Evolutionary conservation across 1,140 invertebrate species (phyloP).

Genomic region (Triops longicaudatus): DNA sequence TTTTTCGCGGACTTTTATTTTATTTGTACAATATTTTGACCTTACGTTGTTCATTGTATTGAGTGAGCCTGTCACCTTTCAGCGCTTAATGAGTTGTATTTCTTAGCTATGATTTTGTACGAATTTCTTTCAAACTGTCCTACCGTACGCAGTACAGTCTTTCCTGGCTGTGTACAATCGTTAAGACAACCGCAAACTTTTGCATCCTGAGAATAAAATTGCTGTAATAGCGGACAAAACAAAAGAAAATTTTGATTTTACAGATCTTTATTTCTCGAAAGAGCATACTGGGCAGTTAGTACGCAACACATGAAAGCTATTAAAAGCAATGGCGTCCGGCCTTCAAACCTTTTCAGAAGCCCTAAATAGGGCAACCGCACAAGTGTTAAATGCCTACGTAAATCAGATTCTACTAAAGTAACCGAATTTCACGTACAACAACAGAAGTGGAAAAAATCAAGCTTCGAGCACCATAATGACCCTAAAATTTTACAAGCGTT

Average conservation of each 20-base stretch:
- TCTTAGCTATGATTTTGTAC: no score
- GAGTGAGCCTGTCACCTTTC: no score
- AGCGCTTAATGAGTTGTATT: no score
- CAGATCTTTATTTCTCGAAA: constrained; percentile 15
- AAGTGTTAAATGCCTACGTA: neutral
- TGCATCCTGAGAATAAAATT: no score
- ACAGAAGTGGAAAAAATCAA: neutral
- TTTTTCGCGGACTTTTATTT: no score
- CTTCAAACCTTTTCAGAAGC: neutral
- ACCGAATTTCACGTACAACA: neutral
- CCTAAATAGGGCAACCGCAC: no score
- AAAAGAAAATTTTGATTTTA: neutral
- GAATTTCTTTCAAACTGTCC: no score
- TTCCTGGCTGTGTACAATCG: no score
- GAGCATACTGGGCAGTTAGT: constrained; percentile 7
- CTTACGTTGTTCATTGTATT: no score
- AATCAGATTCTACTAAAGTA: neutral
- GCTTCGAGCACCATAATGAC: neutral
- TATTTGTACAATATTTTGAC: no score
- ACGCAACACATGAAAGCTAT: neutral
- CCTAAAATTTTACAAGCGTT: neutral
- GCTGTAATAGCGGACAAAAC: neutral
- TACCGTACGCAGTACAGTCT: no score
- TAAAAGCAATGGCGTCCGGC: neutral
- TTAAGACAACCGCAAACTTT: no score